Conservation (phyloP, 53 echinoderm and acorn worm species). For the Holothuria leucospilota region DNA sequence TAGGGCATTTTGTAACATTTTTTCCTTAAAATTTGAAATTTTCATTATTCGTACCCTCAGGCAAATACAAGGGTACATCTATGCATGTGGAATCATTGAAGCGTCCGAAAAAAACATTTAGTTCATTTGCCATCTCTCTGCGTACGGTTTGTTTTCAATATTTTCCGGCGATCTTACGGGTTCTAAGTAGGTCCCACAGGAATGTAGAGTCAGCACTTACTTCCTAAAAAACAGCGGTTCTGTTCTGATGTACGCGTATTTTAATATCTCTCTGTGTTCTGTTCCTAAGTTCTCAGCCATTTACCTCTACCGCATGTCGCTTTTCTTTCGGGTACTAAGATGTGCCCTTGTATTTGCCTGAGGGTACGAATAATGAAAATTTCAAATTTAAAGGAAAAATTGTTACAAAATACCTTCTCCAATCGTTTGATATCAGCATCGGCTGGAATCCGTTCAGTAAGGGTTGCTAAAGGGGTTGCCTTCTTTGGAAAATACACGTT, state of each 20-base stretch:
- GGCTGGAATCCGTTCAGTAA: conserved; percentile 18
- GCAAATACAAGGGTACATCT: background rate
- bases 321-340: background rate
- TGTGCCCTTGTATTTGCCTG: background rate
- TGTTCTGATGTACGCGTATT: conserved; percentile 24
- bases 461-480: conserved; percentile 1
- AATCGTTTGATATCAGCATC: no score
- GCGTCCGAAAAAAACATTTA: no score
- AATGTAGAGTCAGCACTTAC: conserved; percentile 17
- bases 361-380: no score
- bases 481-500: conserved; percentile 28
- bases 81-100: conserved; percentile 34
- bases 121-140: no score
- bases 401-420: no score
- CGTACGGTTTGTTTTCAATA: conserved; percentile 9
- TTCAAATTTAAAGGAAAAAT: no score
- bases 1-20: no score
- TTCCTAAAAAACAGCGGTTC: conserved; percentile 11
- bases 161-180: background rate
- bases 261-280: conserved; percentile 37
- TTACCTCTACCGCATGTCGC: conserved; percentile 16
- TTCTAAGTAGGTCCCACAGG: no score
- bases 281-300: no score
- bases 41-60: no score
- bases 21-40: conserved; percentile 14